Evolutionary conservation across 92 coral and sea anemone species (phyloP).

Genomic region (Pocillopora meandrina): DNA sequence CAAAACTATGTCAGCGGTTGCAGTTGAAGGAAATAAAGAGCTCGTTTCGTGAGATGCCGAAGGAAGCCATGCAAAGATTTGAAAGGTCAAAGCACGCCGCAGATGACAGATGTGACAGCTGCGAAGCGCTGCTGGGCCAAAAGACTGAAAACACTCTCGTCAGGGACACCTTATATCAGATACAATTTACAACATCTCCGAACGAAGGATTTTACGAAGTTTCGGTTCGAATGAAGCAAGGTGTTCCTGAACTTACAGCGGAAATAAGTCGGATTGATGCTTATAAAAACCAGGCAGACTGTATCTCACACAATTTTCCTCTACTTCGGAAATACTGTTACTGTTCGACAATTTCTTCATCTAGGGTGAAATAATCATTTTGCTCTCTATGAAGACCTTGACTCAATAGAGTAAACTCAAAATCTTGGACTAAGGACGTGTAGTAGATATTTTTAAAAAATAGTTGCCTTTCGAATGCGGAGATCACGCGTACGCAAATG

Average conservation of each 20-base stretch:
- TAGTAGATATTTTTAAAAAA: too few species aligned
- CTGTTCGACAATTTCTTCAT: neutral
- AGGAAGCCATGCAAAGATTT: constrained; percentile 66
- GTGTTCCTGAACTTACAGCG: constrained; percentile 1
- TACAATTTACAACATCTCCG: constrained; percentile 77
- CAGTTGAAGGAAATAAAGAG: constrained; percentile 50
- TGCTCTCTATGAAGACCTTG: too few species aligned
- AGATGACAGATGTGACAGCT: constrained; percentile 59
- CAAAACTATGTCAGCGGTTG: constrained; percentile 51
- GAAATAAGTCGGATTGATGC: constrained; percentile 32
- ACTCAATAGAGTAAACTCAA: too few species aligned
- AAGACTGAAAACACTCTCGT: constrained; percentile 57
- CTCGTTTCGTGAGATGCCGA: constrained; percentile 84
- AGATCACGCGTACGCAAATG: too few species aligned
- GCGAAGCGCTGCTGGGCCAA: constrained; percentile 55
- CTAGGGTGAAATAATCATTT: too few species aligned
- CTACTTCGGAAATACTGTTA: constrained; percentile 25
- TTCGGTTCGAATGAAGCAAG: constrained; percentile 42
- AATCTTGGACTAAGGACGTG: too few species aligned
- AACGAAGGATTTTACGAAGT: constrained; percentile 82
- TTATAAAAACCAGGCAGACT: constrained; percentile 18
- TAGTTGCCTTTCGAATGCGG: too few species aligned
- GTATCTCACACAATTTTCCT: constrained; percentile 6
- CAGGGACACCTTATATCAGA: constrained; percentile 73
- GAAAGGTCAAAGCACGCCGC: constrained; percentile 38